A percentile compares a stretch with the other conserved stretches of the same genome.
phyloP scores from a whole-genome alignment of 1,140 invertebrate species.

The Papilio xuthus region DNA sequence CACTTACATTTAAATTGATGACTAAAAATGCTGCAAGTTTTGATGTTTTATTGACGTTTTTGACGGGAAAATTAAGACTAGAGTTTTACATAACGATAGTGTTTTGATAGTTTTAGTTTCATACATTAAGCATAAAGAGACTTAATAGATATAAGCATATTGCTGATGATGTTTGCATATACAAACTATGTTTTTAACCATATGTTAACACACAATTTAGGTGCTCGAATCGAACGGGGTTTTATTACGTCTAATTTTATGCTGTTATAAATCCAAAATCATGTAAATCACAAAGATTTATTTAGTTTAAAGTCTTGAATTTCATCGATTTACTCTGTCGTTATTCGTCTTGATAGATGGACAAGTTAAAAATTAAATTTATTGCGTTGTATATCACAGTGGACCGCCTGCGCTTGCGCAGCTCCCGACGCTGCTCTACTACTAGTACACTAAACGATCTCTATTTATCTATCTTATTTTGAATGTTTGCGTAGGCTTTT shows the following conservation, averaged over 20 bases:
- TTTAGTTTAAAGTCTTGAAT: slow-evolving; percentile 11
- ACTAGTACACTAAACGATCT: slow-evolving; percentile 6
- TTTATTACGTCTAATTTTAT: slow-evolving; percentile 6
- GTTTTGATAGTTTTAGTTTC: background rate
- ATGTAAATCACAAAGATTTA: slow-evolving; percentile 32
- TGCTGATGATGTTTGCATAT: background rate
- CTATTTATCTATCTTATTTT: slow-evolving; percentile 7
- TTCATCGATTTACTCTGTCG: slow-evolving; percentile 17
- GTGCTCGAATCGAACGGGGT: background rate
- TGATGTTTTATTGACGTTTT: background rate
- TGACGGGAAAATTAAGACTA: background rate
- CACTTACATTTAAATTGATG: background rate
- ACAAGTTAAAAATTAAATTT: slow-evolving; percentile 29
- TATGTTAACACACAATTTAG: background rate
- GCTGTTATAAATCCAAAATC: slow-evolving; percentile 11
- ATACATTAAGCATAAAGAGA: background rate
- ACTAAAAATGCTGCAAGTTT: background rate
- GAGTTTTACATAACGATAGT: background rate
- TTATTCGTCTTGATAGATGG: slow-evolving; percentile 28
- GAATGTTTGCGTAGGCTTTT: slow-evolving; percentile 30
- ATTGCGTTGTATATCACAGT: slow-evolving; percentile 21
- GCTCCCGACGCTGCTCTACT: background rate
- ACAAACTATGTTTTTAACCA: background rate
- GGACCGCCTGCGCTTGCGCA: slow-evolving; percentile 12
- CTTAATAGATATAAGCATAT: too few relatives aligned